Evolutionary conservation across 2,797 vertebrate genomes (phyloP).

Genomic region (Cuniculus paca): DNA sequence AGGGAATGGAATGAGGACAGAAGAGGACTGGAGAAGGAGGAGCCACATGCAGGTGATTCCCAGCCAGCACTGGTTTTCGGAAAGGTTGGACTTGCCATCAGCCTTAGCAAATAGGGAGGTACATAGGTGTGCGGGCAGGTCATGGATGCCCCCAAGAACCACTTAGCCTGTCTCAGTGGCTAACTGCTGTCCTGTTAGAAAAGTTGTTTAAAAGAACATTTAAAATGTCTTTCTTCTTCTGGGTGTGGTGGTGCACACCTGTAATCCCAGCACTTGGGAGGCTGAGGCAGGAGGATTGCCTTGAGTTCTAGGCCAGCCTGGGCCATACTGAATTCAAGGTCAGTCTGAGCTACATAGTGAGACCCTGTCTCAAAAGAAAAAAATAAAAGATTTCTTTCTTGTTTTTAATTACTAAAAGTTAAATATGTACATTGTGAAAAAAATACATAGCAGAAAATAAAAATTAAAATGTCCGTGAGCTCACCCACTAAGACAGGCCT

Average conservation of each 20-base stretch:
- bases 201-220: neutral
- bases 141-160: neutral
- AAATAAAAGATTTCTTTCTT: neutral
- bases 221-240: neutral
- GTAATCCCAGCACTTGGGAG: too few relatives aligned
- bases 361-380: too few relatives aligned
- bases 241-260: too few relatives aligned
- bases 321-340: too few relatives aligned
- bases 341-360: too few relatives aligned
- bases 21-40: neutral
- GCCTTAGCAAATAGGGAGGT: neutral
- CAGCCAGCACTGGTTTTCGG: constrained; percentile 18
- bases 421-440: neutral
- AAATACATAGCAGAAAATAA: neutral
- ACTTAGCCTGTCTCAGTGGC: neutral
- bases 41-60: neutral
- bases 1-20: neutral
- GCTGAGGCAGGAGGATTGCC: too few relatives aligned
- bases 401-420: constrained; percentile 5
- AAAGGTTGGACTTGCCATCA: neutral
- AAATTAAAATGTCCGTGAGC: neutral
- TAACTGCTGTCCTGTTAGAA: neutral
- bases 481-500: neutral
- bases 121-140: neutral
- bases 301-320: too few relatives aligned